Percentiles rank a stretch among this genome's conserved stretches.
phyloP scores from a whole-genome alignment of 2,113 vertebrate genomes.

The Prunella fulvescens region DNA sequence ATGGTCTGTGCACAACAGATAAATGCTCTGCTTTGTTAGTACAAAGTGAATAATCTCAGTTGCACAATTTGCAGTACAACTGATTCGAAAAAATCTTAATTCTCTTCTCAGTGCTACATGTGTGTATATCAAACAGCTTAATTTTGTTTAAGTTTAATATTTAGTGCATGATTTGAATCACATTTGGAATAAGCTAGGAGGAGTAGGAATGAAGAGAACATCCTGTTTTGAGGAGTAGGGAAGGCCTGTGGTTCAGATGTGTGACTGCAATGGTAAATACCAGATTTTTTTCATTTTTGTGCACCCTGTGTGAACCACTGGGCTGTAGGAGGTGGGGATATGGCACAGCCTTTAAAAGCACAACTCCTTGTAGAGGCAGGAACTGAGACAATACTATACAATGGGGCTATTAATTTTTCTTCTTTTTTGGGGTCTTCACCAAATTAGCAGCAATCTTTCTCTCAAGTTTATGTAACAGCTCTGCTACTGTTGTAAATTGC shows the following conservation, averaged over 20 bases:
- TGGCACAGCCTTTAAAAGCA: neutral
- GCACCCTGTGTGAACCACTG: neutral
- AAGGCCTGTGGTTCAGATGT: neutral
- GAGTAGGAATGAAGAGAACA: neutral
- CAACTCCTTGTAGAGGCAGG: neutral
- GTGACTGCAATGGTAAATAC: neutral
- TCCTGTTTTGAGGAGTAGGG: neutral
- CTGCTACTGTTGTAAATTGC: neutral
- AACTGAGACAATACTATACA: neutral
- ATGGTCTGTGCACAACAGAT: neutral
- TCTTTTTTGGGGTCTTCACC: neutral
- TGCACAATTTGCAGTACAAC: neutral
- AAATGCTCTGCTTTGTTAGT: neutral
- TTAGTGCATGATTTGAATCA: neutral
- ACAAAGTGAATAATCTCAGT: neutral
- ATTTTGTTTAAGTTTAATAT: neutral
- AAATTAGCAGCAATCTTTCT: neutral
- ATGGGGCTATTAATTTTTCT: neutral
- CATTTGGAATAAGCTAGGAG: neutral
- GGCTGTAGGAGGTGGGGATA: neutral
- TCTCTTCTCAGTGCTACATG: fast-evolving
- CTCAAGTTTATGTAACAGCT: neutral
- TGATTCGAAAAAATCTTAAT: neutral
- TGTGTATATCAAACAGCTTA: neutral
- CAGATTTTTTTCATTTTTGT: neutral